Conservation (phyloP, 1,140 invertebrate species). For the Epicauta chinensis region DNA sequence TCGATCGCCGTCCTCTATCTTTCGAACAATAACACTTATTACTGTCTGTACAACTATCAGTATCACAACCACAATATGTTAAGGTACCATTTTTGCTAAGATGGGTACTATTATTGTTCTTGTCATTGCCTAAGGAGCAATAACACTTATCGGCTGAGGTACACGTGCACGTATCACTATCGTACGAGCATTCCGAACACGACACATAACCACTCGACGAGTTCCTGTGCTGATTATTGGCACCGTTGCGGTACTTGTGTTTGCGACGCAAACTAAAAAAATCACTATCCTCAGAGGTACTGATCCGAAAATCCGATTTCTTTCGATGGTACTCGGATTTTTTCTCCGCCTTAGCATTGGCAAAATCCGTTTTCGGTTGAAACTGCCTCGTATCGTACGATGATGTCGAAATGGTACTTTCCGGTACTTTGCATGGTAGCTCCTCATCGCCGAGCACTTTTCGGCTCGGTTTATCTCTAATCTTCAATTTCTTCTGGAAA, state of each 20-base stretch:
- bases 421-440: constrained; percentile 35
- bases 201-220: constrained; percentile 72
- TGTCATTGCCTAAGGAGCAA: constrained; percentile 52
- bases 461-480: constrained; percentile 16
- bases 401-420: constrained; percentile 52
- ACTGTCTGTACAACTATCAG: constrained; percentile 78
- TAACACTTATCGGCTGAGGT: constrained; percentile 69
- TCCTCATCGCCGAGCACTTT: too few relatives aligned
- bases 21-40: constrained; percentile 81
- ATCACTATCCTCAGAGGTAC: constrained; percentile 62
- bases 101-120: constrained; percentile 21
- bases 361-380: constrained; percentile 46
- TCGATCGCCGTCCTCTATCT: too few relatives aligned
- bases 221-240: constrained; percentile 55
- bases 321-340: constrained; percentile 40
- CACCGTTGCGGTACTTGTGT: constrained; percentile 1
- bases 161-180: constrained; percentile 72
- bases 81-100: constrained; percentile 41
- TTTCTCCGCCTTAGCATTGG: constrained; percentile 28
- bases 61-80: constrained; percentile 66
- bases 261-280: constrained; percentile 49
- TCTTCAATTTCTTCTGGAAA: constrained; percentile 33
- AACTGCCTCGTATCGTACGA: constrained; percentile 55
- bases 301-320: constrained; percentile 45
- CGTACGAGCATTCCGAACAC: constrained; percentile 78